Evolutionary conservation across 2,113 vertebrate genomes (phyloP).

Genomic region (Genyomyrus donnyi): DNA sequence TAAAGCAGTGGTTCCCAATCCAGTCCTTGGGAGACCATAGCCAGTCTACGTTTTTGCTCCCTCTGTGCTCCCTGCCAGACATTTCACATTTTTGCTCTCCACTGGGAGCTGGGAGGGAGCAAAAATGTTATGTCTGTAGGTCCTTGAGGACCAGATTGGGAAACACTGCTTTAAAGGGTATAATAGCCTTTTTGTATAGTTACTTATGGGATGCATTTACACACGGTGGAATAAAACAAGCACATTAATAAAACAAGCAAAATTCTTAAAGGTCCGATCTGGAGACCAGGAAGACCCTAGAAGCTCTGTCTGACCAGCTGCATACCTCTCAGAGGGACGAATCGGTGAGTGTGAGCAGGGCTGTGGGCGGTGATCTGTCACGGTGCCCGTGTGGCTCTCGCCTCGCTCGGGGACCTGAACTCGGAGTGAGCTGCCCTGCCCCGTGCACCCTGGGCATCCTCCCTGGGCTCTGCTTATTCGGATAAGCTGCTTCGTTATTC

Average conservation of each 20-base stretch:
- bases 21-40: neutral
- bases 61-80: neutral
- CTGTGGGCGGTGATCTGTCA: neutral
- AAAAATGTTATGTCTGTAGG: neutral
- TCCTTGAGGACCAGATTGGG: neutral
- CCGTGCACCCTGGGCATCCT: neutral
- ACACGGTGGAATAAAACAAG: too few species aligned
- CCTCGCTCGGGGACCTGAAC: neutral
- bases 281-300: conserved; percentile 73
- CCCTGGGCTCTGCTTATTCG: neutral
- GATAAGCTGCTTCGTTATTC: neutral
- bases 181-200: neutral
- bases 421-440: neutral
- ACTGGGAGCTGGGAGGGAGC: neutral
- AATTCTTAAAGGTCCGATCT: conserved; percentile 68
- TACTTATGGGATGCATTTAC: neutral
- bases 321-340: conserved; percentile 64
- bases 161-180: neutral
- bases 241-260: conserved; percentile 6
- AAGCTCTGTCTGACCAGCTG: conserved; percentile 67
- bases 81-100: neutral
- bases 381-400: neutral
- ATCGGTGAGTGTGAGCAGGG: conserved; percentile 60
- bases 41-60: neutral
- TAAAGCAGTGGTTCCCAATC: neutral